A percentile compares a stretch with the other conserved stretches of the same genome.
phyloP scores from a whole-genome alignment of 1,140 invertebrate species.

The Potamilus streckersoni region DNA sequence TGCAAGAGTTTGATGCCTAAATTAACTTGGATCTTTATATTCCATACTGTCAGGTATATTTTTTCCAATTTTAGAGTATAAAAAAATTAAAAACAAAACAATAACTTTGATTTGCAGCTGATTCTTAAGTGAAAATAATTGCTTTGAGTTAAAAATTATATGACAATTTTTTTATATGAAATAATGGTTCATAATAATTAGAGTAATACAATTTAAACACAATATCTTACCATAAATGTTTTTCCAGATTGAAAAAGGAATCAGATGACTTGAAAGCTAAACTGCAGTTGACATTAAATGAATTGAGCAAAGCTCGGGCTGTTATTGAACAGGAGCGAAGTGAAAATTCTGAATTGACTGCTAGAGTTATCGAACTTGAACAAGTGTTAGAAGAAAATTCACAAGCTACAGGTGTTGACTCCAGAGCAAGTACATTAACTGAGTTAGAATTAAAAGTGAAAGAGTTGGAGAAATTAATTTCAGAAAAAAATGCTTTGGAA shows the following conservation, averaged over 20 bases:
- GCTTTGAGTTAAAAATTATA: too few relatives aligned
- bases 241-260: conserved; percentile 48
- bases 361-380: conserved; percentile 25
- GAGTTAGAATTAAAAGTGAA: conserved; percentile 44
- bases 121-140: too few relatives aligned
- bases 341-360: conserved; percentile 24
- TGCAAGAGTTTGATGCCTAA: too few relatives aligned
- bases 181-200: too few relatives aligned
- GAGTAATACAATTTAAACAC: neutral
- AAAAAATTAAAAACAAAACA: too few relatives aligned
- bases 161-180: too few relatives aligned
- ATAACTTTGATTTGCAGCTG: too few relatives aligned
- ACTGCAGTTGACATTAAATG: conserved; percentile 53
- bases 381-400: conserved; percentile 27
- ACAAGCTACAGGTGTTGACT: conserved; percentile 1
- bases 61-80: too few relatives aligned
- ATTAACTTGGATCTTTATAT: too few relatives aligned
- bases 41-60: too few relatives aligned
- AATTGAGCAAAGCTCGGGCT: conserved; percentile 49
- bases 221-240: neutral
- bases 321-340: conserved; percentile 35
- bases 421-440: conserved; percentile 25
- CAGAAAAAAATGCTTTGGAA: conserved; percentile 40
- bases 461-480: conserved; percentile 41
- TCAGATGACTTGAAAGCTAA: conserved; percentile 57